Evolutionary conservation across 1,140 invertebrate species (phyloP).

Genomic region (Pogonomyrmex californicus): DNA sequence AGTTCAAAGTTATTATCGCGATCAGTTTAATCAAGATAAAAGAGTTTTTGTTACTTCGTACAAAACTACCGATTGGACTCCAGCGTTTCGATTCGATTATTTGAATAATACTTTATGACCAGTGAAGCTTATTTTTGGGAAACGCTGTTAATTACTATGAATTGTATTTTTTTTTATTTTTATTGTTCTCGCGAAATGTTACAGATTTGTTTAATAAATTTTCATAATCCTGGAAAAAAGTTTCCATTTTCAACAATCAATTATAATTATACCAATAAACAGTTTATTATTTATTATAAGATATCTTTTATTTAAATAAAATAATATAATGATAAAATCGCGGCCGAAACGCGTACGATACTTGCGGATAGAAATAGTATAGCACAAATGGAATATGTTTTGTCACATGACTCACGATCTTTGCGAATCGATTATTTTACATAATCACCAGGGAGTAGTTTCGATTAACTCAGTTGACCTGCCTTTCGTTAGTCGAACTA

Average conservation of each 20-base stretch:
- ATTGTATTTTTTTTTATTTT: constrained; percentile 7
- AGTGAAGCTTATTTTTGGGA: background rate
- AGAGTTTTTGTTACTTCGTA: background rate
- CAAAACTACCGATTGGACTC: background rate
- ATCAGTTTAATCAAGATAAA: background rate
- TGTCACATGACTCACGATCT: background rate
- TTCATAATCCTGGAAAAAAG: background rate
- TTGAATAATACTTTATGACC: constrained; percentile 8
- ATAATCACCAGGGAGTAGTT: constrained; percentile 9
- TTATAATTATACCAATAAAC: constrained; percentile 1
- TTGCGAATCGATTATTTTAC: background rate
- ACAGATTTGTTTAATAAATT: background rate
- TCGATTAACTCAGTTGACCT: background rate
- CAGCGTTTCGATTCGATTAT: constrained; percentile 19
- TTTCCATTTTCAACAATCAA: background rate
- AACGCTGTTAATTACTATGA: background rate
- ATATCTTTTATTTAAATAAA: constrained; percentile 8
- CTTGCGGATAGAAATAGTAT: background rate
- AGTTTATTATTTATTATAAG: background rate
- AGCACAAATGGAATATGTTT: constrained; percentile 1
- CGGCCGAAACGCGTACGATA: background rate
- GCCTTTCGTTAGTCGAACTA: no score
- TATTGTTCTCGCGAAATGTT: background rate
- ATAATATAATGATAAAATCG: background rate
- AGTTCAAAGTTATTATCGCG: background rate